Base-by-base conservation (phyloP, 2,888 invertebrate species). In the Apodemia mormo region DNA sequence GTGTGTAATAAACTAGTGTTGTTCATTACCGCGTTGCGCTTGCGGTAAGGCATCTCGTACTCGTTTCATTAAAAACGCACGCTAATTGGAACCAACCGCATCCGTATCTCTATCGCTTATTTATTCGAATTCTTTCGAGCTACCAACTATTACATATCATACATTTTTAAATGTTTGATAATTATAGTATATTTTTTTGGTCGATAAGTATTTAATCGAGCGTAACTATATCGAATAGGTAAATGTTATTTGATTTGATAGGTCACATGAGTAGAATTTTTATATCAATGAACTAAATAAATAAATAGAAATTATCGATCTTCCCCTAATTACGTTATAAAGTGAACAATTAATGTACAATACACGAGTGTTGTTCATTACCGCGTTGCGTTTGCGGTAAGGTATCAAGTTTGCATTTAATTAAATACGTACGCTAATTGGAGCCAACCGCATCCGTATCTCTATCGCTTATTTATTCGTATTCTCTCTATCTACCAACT, bases 401-500 rank as follows among this genome's bases (percentile, higher is more conserved):
- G 40, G 56, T 37, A 22, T 68, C 65, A 65, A 52, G 52, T 68
- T 49, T 29, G 49, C 14, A 65, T 65, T 65, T 65, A 69, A 69
- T 69, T 56, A 69, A 65, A 68, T 66, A 69, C 65, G 54, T 40
- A 43, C 65, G 56, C 56, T 69, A 69, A 69, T 69, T 69, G 65
- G 65, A 69, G 30, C 30, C 54, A 65, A 56, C 69, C 69, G 65
- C 69, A 49, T 58, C 52, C 54, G 65, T 37, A 29, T 65, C 65
- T 37, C 43, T 14, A 22, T 22, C 22, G 22, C 22, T 22, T 22
- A 22, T 22, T 22, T 22, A 22, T 22, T 22, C 22, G 22, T 22
- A 22, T 22, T 22, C 22, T 22, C 22, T 22, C 22, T 22, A 22
- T 22, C 22, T 22, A 22, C 22, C 22, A 22, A 22, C 22, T 22